Evolutionary conservation across 2,797 vertebrate species (phyloP).

Genomic region (Scarus forsteni): DNA sequence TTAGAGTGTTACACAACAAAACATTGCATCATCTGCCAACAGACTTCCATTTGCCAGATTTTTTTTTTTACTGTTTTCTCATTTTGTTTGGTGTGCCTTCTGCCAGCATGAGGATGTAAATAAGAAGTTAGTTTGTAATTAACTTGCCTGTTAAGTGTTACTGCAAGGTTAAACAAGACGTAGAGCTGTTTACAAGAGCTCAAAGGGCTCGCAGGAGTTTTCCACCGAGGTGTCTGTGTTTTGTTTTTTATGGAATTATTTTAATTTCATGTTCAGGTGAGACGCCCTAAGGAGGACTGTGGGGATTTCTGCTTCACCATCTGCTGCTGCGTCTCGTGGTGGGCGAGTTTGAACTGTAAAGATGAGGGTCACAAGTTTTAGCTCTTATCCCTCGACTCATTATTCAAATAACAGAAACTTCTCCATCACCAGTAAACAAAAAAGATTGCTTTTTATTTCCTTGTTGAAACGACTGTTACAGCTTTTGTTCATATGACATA

Average conservation of each 20-base stretch:
- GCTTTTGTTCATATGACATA: too few relatives aligned
- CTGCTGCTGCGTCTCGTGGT: neutral
- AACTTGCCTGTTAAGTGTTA: constrained; percentile 10
- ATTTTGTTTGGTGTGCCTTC: neutral
- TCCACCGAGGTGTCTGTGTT: neutral
- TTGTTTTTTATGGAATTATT: neutral
- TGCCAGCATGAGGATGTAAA: constrained; percentile 7
- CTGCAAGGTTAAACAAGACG: constrained; percentile 19
- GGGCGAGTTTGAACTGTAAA: neutral
- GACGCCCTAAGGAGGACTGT: neutral
- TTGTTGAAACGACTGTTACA: too few relatives aligned
- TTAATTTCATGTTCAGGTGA: neutral
- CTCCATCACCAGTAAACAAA: too few relatives aligned
- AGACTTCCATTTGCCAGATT: constrained; percentile 29
- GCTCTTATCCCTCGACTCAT: too few relatives aligned
- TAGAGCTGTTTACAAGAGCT: constrained; percentile 5
- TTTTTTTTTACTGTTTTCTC: neutral
- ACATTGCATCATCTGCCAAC: constrained; percentile 63
- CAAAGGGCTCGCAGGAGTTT: neutral
- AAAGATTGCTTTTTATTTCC: too few relatives aligned
- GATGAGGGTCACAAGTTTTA: neutral
- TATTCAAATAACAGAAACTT: too few relatives aligned
- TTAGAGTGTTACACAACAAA: constrained; percentile 74
- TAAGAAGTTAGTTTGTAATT: constrained; percentile 28
- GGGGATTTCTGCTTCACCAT: neutral